phyloP scores from a whole-genome alignment of 2,113 vertebrate genomes.

The Nerophis ophidion region DNA sequence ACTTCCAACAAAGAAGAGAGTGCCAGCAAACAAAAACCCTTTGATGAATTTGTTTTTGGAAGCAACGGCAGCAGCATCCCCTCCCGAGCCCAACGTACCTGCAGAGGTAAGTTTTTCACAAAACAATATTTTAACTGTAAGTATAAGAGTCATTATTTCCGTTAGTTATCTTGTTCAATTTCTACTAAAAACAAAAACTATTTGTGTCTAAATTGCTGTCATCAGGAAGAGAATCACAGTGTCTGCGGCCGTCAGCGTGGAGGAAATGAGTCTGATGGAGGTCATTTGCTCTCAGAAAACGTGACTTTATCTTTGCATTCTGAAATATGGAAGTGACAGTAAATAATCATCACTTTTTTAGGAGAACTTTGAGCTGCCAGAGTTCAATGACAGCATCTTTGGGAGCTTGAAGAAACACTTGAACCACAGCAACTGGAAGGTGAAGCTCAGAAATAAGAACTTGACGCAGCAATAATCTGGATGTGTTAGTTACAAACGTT shows the following conservation, averaged over 20 bases:
- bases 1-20: slow-evolving; percentile 57
- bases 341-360: slow-evolving; percentile 12
- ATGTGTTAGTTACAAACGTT: neutral
- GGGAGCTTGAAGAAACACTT: slow-evolving; percentile 64
- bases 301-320: neutral
- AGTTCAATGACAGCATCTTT: slow-evolving; percentile 71
- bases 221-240: neutral
- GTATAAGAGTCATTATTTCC: neutral
- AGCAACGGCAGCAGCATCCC: neutral
- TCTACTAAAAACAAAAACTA: no score
- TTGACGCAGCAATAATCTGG: neutral
- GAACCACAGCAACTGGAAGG: slow-evolving; percentile 53
- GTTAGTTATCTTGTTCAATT: no score
- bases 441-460: slow-evolving; percentile 28
- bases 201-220: no score
- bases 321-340: neutral
- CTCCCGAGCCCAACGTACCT: slow-evolving; percentile 17
- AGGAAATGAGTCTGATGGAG: slow-evolving; percentile 78
- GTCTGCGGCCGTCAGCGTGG: slow-evolving; percentile 26
- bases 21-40: slow-evolving; percentile 62
- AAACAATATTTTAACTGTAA: neutral
- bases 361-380: slow-evolving; percentile 67
- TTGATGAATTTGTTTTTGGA: slow-evolving; percentile 38
- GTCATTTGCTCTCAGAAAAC: slow-evolving; percentile 43
- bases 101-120: slow-evolving; percentile 45